Base-by-base conservation (phyloP, 37 sponge, comb jelly and placozoan genomes). In the Chondrosia reniformis region DNA sequence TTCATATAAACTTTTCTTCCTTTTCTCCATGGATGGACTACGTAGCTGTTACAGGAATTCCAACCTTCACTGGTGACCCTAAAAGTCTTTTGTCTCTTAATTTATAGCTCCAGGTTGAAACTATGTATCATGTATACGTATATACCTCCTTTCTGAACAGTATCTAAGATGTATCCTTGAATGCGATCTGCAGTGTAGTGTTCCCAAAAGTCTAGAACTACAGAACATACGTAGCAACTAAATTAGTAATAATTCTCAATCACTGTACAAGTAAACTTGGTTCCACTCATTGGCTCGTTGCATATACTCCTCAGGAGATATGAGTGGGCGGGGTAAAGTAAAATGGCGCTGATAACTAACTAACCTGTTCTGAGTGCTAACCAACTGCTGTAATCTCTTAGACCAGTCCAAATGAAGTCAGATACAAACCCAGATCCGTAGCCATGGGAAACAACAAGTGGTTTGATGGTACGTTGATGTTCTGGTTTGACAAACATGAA, bases 381-480 rank as follows among this genome's bases (percentile, higher is more conserved):
- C 66, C 63, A 79, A 33, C 71, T 28, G 43, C 67, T 78, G 59
- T 79, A 78, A 45, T 84, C 84, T 46, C 40, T 78, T 22, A 62
- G 72, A 79, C 96, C 96, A 42, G 52, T 41, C 92, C 92, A 95
- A 5, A 58, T 36, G 43, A 91, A 95, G 65, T 88, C 89, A 61
- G 96, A 71, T 25, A 25, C 46, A 62, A 91, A 91, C 6, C 96
- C 96, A 38, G 38, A 58, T 22, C 74, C 76, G 44, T 58, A 81
- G 4, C 96, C 96, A 62, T 91, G 91, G 17, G 96, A 91, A 1
- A 95, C 76, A 3, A 89, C 87, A 4, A 89, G 82, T 22, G 96
- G 89, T 56, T 75, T 79, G 21, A 91, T 79, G 19, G 30, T 56
- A 2, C 43, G 2, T 32, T 91, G 89, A 55, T 80, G 87, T 12